A percentile compares a stretch with the other conserved stretches of the same genome.
Evolutionary conservation across 2,113 vertebrate species (phyloP).

Genomic region (Hypanus sabinus): DNA sequence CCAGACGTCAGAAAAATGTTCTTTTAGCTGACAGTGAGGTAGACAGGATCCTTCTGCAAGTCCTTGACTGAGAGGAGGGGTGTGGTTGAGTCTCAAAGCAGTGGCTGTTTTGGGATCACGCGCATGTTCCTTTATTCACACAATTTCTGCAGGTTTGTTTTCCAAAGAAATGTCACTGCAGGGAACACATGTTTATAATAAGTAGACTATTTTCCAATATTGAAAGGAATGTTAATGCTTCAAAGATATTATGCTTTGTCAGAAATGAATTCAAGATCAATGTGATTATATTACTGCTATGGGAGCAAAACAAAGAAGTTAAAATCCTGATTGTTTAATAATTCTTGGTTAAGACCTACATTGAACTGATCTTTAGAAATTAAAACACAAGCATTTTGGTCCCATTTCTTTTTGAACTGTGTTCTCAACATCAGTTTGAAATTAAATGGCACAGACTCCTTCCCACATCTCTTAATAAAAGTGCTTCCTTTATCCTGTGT

Average conservation of each 20-base stretch:
- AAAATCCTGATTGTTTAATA: background rate
- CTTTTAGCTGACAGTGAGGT: background rate
- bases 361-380: background rate
- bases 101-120: background rate
- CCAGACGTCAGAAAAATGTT: background rate
- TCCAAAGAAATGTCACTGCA: background rate
- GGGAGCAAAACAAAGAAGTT: slow-evolving; percentile 14
- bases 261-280: slow-evolving; percentile 12
- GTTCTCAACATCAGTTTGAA: slow-evolving; percentile 9
- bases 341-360: background rate
- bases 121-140: background rate
- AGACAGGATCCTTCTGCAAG: background rate
- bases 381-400: background rate
- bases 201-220: background rate
- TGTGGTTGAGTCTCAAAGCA: background rate
- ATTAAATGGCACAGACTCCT: slow-evolving; percentile 20
- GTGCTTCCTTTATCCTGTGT: slow-evolving; percentile 15
- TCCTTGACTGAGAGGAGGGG: background rate
- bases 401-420: slow-evolving; percentile 24
- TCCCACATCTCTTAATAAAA: slow-evolving; percentile 1
- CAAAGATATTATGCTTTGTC: background rate
- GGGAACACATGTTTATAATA: background rate
- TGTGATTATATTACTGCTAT: background rate
- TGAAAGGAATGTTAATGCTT: background rate
- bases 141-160: background rate